Evolutionary conservation across 2,888 invertebrate species (phyloP).

Genomic region (Lycia hirtaria): DNA sequence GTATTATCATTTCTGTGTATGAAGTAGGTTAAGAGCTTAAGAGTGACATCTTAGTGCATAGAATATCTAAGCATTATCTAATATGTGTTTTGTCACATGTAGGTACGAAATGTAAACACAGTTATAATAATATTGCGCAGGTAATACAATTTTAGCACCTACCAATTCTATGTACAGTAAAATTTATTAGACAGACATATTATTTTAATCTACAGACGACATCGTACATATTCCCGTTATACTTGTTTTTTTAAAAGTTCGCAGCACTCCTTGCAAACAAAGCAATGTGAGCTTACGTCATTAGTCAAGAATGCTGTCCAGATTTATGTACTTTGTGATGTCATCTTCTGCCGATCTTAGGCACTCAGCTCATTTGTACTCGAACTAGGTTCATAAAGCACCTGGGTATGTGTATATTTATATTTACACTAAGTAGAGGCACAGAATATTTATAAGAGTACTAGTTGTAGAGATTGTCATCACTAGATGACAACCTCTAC

Average conservation of each 20-base stretch:
- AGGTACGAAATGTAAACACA: constrained; percentile 14
- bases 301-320: constrained; percentile 47
- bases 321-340: constrained; percentile 55
- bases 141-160: constrained; percentile 18
- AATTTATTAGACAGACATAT: constrained; percentile 3
- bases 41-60: no score
- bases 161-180: constrained; percentile 7
- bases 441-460: no score
- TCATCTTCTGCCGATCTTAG: constrained; percentile 44
- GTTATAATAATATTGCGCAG: constrained; percentile 21
- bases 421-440: no score
- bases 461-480: no score
- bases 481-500: no score
- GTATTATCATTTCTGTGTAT: no score
- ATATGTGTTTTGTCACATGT: constrained; percentile 3
- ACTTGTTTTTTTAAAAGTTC: constrained; percentile 41
- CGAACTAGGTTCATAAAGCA: no score
- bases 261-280: constrained; percentile 34
- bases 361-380: not conserved
- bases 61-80: no score
- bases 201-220: constrained; percentile 14
- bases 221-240: constrained; percentile 30
- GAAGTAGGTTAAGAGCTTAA: no score
- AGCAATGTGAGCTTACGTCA: constrained; percentile 45
- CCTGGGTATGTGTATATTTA: no score